Percentiles rank a stretch among this genome's conserved stretches.
These are phyloP conservation scores for Tigriopus japonicus DNA, from an alignment of 1,140 invertebrate species.

Conservation along the genomic window DNA sequence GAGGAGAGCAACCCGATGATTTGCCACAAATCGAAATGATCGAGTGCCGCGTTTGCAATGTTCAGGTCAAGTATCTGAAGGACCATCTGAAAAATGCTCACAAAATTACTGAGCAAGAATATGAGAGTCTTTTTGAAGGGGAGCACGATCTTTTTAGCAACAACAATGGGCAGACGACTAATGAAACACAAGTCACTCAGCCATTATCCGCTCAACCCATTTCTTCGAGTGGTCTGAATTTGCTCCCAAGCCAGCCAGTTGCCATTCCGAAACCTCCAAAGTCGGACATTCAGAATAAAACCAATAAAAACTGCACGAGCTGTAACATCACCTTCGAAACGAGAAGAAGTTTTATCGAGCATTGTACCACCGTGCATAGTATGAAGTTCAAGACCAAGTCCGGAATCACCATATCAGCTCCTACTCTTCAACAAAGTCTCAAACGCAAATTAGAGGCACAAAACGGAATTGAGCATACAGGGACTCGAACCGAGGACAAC, in stretches of 20 bases:
- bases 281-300: slow-evolving; percentile 9
- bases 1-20: background rate
- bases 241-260: too few species aligned
- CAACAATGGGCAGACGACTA: background rate
- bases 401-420: background rate
- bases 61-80: slow-evolving; percentile 10
- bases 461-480: too few species aligned
- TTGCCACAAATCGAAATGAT: background rate
- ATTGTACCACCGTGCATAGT: slow-evolving; percentile 10
- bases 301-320: background rate
- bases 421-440: background rate
- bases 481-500: background rate
- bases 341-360: slow-evolving; percentile 8
- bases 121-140: background rate
- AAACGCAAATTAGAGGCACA: background rate
- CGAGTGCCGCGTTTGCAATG: slow-evolving; percentile 9
- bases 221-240: background rate
- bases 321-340: slow-evolving; percentile 8
- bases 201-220: background rate
- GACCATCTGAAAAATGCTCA: slow-evolving; percentile 9
- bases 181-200: background rate
- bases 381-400: slow-evolving; percentile 11
- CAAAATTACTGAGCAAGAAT: slow-evolving; percentile 13
- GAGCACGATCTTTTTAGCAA: background rate
- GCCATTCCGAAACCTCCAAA: slow-evolving; percentile 7